Conservation (phyloP, 2,113 vertebrate species). For the Protobothrops mucrosquamatus region DNA sequence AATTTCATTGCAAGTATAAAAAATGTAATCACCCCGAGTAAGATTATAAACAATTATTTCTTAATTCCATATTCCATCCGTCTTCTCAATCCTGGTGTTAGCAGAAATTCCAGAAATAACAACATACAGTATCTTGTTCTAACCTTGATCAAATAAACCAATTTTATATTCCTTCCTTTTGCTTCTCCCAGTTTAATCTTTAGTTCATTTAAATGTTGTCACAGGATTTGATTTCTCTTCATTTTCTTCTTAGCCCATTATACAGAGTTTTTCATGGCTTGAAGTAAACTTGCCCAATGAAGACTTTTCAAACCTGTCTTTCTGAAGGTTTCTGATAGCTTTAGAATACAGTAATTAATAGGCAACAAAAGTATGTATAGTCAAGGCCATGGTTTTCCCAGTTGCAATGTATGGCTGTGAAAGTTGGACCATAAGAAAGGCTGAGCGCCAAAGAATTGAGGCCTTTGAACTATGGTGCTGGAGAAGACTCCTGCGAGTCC, state of each 20-base stretch:
- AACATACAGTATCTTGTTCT: neutral
- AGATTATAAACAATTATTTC: neutral
- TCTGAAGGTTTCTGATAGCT: neutral
- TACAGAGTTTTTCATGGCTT: neutral
- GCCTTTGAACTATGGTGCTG: too few species aligned
- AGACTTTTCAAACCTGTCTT: neutral
- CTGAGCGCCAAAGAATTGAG: too few species aligned
- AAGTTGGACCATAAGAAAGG: too few species aligned
- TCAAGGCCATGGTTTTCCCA: too few species aligned
- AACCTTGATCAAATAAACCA: neutral
- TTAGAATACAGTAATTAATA: neutral
- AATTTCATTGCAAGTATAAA: neutral
- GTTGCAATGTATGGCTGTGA: too few species aligned
- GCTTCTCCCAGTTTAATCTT: neutral
- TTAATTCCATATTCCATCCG: neutral
- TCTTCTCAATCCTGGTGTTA: neutral
- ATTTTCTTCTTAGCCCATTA: neutral
- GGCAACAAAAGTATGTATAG: neutral
- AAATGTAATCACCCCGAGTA: neutral
- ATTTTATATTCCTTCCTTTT: neutral
- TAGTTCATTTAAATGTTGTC: neutral
- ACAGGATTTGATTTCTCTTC: neutral
- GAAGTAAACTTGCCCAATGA: neutral
- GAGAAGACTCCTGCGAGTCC: too few species aligned
- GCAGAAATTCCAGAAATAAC: neutral